Evolutionary conservation across 2,888 invertebrate genomes (phyloP).

Genomic region (Trichacis sp.): DNA sequence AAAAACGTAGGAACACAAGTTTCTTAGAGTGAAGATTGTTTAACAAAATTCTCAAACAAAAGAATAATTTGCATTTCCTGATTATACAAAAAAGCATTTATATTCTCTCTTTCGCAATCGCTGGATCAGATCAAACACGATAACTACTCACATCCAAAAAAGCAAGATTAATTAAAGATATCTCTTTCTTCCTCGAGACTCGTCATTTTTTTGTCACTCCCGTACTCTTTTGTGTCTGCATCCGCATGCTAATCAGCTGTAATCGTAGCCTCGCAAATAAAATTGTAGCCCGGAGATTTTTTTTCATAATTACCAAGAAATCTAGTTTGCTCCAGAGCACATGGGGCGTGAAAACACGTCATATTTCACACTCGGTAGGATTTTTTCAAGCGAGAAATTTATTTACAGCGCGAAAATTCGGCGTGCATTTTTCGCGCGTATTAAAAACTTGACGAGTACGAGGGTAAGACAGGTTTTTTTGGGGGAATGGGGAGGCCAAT

Average conservation of each 20-base stretch:
- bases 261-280: conserved; percentile 8
- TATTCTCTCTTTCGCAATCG: conserved; percentile 28
- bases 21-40: no score
- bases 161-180: not conserved
- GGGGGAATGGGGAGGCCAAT: conserved; percentile 40
- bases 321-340: not conserved
- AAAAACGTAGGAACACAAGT: no score
- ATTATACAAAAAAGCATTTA: no score
- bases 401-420: conserved; percentile 35
- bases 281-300: not conserved
- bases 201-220: conserved; percentile 50
- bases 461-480: conserved; percentile 12
- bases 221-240: conserved; percentile 43
- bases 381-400: not conserved
- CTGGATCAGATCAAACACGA: conserved; percentile 23
- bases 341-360: not conserved
- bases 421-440: conserved; percentile 46
- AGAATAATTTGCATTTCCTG: no score
- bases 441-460: conserved; percentile 49
- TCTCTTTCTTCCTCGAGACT: conserved; percentile 34
- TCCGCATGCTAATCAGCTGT: conserved; percentile 58
- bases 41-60: no score
- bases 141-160: not conserved
- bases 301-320: conserved; percentile 2
- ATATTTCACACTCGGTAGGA: not conserved